These are phyloP conservation scores for Melopsittacus undulatus DNA, from an alignment of 2,797 vertebrate species.

Conservation along the genomic window DNA sequence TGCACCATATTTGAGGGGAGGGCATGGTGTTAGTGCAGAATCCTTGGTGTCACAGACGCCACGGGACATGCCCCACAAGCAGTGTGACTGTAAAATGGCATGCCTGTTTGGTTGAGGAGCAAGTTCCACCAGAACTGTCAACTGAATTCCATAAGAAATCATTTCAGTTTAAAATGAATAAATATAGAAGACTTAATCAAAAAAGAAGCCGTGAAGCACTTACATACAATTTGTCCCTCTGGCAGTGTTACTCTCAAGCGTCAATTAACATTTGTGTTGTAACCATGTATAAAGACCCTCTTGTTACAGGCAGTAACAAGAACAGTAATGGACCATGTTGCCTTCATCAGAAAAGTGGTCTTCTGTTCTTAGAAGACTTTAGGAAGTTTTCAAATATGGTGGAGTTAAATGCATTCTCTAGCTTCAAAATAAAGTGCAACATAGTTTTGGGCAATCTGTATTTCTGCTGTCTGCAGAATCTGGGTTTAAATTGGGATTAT, in stretches of 20 bases:
- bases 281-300: background rate
- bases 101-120: background rate
- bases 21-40: background rate
- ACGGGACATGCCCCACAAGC: background rate
- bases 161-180: background rate
- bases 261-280: background rate
- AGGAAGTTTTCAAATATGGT: background rate
- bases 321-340: background rate
- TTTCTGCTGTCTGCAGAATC: background rate
- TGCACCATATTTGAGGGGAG: background rate
- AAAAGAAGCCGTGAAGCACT: background rate
- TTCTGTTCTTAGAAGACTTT: background rate
- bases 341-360: background rate
- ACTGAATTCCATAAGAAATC: rapidly evolving
- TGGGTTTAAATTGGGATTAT: background rate
- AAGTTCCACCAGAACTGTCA: background rate
- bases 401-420: background rate
- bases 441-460: background rate
- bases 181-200: background rate
- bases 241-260: background rate
- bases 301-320: background rate
- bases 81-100: background rate
- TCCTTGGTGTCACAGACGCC: background rate
- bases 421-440: background rate
- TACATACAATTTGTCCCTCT: background rate